phyloP scores from a whole-genome alignment of 2,797 vertebrate genomes.

The Lophotriccus pileatus region DNA sequence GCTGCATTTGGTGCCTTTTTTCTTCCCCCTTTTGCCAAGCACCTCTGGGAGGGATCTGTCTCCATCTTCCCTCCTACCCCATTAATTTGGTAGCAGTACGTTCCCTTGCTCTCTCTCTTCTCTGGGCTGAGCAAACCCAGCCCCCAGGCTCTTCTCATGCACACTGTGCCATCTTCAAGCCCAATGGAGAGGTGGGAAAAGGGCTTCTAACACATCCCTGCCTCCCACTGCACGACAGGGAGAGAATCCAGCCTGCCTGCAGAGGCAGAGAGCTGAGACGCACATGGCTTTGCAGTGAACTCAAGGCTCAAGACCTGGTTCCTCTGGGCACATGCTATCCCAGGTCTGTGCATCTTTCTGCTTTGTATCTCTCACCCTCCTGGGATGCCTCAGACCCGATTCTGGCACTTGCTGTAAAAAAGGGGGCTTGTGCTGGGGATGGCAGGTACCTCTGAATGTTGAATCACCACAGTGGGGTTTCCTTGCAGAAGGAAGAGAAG shows the following conservation, averaged over 20 bases:
- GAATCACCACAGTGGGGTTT: fast-evolving
- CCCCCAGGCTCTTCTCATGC: background rate
- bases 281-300: background rate
- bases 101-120: background rate
- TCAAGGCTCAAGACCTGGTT: background rate
- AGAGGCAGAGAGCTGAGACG: background rate
- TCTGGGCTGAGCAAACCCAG: background rate
- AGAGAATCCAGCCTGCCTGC: background rate
- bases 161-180: background rate
- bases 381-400: background rate
- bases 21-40: background rate
- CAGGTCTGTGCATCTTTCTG: background rate
- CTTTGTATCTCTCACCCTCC: background rate
- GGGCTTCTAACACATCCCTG: background rate
- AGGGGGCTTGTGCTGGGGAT: background rate
- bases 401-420: background rate
- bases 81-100: background rate
- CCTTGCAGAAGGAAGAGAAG: slow-evolving; percentile 46
- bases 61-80: background rate
- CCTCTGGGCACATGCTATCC: background rate
- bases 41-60: background rate
- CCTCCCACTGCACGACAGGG: fast-evolving
- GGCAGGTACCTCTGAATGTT: fast-evolving
- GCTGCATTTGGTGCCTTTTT: background rate
- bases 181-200: background rate